phyloP scores from a whole-genome alignment of 2,888 invertebrate genomes.

The Serrognathus titanus region DNA sequence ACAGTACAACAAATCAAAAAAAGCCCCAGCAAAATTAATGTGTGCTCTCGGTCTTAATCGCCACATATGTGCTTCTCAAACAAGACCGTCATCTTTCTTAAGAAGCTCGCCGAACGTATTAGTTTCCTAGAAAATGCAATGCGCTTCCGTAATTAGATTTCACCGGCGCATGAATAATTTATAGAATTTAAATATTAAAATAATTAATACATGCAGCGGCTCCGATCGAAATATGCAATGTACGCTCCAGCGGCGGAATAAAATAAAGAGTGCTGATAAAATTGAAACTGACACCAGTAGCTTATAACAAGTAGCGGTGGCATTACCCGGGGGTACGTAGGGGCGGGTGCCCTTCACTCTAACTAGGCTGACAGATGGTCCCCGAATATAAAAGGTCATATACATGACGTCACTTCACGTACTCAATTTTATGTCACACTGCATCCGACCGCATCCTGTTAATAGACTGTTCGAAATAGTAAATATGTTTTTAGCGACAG shows the following conservation, averaged over 20 bases:
- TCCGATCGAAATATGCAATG: not conserved
- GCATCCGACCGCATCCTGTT: conserved; percentile 27
- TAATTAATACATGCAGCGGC: not conserved
- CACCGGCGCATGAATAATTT: not conserved
- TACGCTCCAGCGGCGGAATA: conserved; percentile 1
- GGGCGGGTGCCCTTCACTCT: conserved; percentile 34
- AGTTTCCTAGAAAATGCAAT: too few relatives aligned
- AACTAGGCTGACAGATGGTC: conserved; percentile 45
- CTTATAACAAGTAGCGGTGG: conserved; percentile 35
- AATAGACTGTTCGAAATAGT: conserved; percentile 22
- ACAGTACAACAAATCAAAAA: conserved; percentile 30
- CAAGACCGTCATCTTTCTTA: not conserved
- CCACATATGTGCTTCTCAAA: not conserved
- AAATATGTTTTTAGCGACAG: not conserved
- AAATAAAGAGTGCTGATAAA: conserved; percentile 31
- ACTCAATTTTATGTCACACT: conserved; percentile 36
- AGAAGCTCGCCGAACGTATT: not conserved
- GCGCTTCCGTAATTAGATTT: not conserved
- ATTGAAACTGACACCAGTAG: conserved; percentile 45
- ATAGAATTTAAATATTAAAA: not conserved
- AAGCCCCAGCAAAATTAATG: conserved; percentile 12
- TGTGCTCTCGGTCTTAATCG: not conserved
- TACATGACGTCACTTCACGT: conserved; percentile 42
- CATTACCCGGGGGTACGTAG: conserved; percentile 37
- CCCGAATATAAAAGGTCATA: conserved; percentile 44